Evolutionary conservation across 2,113 vertebrate genomes (phyloP), one percentile per base, ranked within the genome.

Genomic region (Chaenocephalus aceratus): DNA sequence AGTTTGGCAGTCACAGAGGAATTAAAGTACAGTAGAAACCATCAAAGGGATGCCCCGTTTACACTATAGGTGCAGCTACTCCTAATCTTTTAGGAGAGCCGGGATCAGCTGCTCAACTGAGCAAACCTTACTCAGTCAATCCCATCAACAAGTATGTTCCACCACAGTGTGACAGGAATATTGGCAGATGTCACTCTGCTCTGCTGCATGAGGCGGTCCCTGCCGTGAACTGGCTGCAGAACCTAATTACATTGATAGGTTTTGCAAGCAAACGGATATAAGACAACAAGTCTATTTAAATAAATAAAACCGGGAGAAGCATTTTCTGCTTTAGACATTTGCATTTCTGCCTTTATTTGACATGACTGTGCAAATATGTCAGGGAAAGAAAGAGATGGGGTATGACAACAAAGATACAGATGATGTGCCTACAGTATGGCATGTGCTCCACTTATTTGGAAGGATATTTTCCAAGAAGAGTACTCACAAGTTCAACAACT

Each of bases 61-160:
- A 56, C 73, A 61, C 52, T 64, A 53, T 11, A 81, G 71, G 77
- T 71, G 41, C 62, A 73, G 58, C 71, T 45, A 23, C 70, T 66
- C 34, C 90, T 87, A 93, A 90, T 88, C 89, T 49, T 75, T 86
- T 80, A 86, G 51, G 5, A 77, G 46, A 77, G 82, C 46, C 0
- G 23, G 76, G 90, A 82, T 92, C 82, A 85, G 82, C 72, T 63
- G 78, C 89, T 92, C 85, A 88, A 83, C 82, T 84, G 30, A 86
- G 91, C 78, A 75, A 77, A 83, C 90, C 72, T 78, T 16, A 52
- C 74, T 74, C 69, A 79, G 77, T 72, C 78, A 81, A 86, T 91
- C 84, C 82, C 82, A 87, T 34, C 62, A 78, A 79, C 70, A 59
- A 66, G 60, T 83, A 75, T 23, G 71, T 77, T 74, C 73, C 21